A percentile compares a stretch with the other conserved stretches of the same genome.
Evolutionary conservation across 2,797 vertebrate species (phyloP).

Genomic region (Merluccius polli): DNA sequence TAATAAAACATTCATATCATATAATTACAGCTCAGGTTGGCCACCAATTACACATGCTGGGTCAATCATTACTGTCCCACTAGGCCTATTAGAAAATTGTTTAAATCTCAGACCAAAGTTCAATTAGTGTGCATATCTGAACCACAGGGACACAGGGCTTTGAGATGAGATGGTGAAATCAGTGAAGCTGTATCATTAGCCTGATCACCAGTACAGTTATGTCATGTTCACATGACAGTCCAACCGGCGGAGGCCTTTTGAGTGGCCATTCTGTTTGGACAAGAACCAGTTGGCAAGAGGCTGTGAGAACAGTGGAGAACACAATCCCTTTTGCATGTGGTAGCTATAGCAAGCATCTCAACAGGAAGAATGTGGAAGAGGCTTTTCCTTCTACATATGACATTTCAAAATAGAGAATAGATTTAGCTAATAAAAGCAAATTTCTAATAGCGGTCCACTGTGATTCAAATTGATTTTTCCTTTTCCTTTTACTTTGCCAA

Average conservation of each 20-base stretch:
- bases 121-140: background rate
- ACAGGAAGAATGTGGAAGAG: background rate
- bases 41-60: background rate
- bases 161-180: background rate
- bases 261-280: conserved; percentile 34
- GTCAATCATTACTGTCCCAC: background rate
- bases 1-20: background rate
- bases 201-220: conserved; percentile 14
- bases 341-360: background rate
- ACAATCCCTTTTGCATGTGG: conserved; percentile 3
- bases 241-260: conserved; percentile 17
- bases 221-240: conserved; percentile 29
- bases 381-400: background rate
- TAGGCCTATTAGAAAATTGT: background rate
- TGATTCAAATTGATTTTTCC: background rate
- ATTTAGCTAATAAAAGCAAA: background rate
- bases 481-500: background rate
- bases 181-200: background rate
- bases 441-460: background rate
- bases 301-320: conserved; percentile 40
- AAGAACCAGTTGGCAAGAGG: conserved; percentile 30
- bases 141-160: background rate
- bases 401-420: background rate
- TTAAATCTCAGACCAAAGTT: background rate
- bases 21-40: background rate